Evolutionary conservation across 37 sponge, comb jelly and placozoan genomes (phyloP), one percentile per base, ranked within the genome.

Genomic region (Ianthella basta): DNA sequence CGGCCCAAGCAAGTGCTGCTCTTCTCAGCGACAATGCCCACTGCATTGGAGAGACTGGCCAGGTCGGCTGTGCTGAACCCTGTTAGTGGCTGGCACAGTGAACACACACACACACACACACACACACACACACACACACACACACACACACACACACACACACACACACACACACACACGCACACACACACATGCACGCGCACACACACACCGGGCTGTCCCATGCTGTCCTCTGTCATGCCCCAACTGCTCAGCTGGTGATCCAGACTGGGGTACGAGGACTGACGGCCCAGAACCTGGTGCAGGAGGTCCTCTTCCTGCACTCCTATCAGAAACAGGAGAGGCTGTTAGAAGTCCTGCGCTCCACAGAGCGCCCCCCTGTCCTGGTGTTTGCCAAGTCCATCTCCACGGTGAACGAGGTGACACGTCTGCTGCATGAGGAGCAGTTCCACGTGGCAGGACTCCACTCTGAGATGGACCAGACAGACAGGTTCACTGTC

Each of bases 401-500:
- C 20, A 54, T 81, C n/a, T 15, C 25, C 21, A 82, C 59, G 5
- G 88, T 82, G 34, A 72, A 87, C 34, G 74, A 82, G 72, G 82
- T 86, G n/a, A 60, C 55, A 20, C 35, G 38, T 0, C 80, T 53
- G 24, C 50, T 87, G 37, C n/a, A 34, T 14, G 41, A 27, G 19
- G 88, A 87, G 83, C 88, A 87, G 77, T 87, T 87, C 40, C 88
- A 87, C 55, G 88, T 82, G 23, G 88, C 88, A 0, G 83, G 72
- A 59, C 75, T 87, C 1, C 88, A 87, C 83, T 81, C 88, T 53
- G 88, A 87, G 32, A 81, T 41, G 40, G 15, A 36, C 4, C 88
- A 82, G 50, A 35, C 30, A 15, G 41, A 65, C 33, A 38, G 88
- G 50, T 82, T 82, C 35, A 19, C 56, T 39, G 85, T 70, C 14